Evolutionary conservation across 2,113 vertebrate species (phyloP).

Genomic region (Nerophis ophidion): DNA sequence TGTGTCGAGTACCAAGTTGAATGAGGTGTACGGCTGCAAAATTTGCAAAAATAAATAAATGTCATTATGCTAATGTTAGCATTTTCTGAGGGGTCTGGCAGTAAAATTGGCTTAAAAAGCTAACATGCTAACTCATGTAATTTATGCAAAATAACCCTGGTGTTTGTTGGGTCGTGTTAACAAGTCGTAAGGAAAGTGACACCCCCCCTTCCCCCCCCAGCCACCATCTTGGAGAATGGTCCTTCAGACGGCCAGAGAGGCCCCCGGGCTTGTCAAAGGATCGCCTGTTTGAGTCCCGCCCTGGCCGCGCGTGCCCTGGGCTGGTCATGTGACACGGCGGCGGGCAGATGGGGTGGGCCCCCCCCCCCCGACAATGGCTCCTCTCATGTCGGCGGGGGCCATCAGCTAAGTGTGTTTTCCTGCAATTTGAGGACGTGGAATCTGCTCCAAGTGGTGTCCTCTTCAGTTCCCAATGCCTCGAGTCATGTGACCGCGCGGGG

Average conservation of each 20-base stretch:
- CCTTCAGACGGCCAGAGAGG: constrained; percentile 45
- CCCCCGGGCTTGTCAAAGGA: constrained; percentile 47
- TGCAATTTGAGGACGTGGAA: constrained; percentile 67
- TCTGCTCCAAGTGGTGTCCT: constrained; percentile 64
- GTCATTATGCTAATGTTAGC: too few relatives aligned
- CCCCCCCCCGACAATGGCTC: constrained; percentile 52
- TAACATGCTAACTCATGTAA: too few relatives aligned
- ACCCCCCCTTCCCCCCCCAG: constrained; percentile 35
- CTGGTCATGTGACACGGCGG: constrained; percentile 55
- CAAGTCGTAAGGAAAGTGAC: constrained; percentile 24
- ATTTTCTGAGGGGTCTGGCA: too few relatives aligned
- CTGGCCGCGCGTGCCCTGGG: constrained; percentile 43
- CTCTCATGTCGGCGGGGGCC: constrained; percentile 54
- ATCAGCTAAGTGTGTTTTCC: constrained; percentile 65
- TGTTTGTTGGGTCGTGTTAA: too few relatives aligned
- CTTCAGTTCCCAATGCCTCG: constrained; percentile 54
- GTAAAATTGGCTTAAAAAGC: too few relatives aligned
- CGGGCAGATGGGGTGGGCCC: constrained; percentile 48
- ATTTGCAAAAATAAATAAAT: too few relatives aligned
- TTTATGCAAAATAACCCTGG: too few relatives aligned
- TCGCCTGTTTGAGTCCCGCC: constrained; percentile 39
- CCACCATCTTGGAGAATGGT: constrained; percentile 36
- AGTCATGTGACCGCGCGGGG: constrained; percentile 35
- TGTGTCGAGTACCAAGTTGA: too few relatives aligned
- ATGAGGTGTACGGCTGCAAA: too few relatives aligned